Evolutionary conservation across 2,888 invertebrate genomes (phyloP).

Genomic region (Scrobipalpa atriplicella): DNA sequence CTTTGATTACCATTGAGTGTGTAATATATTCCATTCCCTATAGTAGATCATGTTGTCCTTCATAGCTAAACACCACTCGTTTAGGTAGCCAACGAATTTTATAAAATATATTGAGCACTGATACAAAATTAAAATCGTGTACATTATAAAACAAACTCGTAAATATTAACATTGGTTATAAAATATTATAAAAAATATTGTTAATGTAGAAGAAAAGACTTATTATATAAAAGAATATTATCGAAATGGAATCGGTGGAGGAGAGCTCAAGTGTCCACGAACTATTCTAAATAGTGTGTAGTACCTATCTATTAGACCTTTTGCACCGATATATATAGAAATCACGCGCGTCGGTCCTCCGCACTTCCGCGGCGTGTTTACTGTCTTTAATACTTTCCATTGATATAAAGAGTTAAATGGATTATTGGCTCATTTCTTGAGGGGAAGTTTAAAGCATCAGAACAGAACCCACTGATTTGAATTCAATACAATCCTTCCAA

Average conservation of each 20-base stretch:
- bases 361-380: conserved; percentile 44
- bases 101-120: conserved; percentile 77
- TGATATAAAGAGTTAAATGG: conserved; percentile 6
- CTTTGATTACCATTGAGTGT: conserved; percentile 24
- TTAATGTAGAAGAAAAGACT: conserved; percentile 78
- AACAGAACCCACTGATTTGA: not conserved
- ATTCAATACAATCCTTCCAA: too few relatives aligned
- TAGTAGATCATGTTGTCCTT: conserved; percentile 67
- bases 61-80: conserved; percentile 68
- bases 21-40: conserved; percentile 64
- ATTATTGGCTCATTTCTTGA: not conserved
- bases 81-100: conserved; percentile 82
- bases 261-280: conserved; percentile 67
- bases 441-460: not conserved
- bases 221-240: conserved; percentile 60
- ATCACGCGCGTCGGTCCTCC: conserved; percentile 52
- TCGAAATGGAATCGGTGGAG: conserved; percentile 48
- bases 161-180: conserved; percentile 56
- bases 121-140: conserved; percentile 71
- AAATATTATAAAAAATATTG: conserved; percentile 69
- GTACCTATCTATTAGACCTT: conserved; percentile 73
- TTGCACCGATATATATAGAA: conserved; percentile 72
- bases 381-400: conserved; percentile 27
- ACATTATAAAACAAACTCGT: conserved; percentile 61
- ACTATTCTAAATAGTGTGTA: conserved; percentile 78